A percentile compares a stretch with the other conserved stretches of the same genome.
phyloP scores from a whole-genome alignment of 2,113 vertebrate genomes.

The Platichthys flesus region DNA sequence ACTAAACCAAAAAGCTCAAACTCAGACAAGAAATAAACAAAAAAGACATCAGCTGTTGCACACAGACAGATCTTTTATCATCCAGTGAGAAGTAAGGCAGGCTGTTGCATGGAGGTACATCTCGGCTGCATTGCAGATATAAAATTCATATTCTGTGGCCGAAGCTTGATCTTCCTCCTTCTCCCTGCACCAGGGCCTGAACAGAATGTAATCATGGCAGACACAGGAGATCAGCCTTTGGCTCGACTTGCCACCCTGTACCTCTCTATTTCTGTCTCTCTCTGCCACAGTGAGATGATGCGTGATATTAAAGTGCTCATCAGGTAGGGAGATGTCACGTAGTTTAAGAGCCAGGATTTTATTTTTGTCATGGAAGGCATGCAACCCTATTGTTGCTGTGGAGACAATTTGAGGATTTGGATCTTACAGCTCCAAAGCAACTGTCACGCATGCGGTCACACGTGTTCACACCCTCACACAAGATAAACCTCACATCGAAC shows the following conservation, averaged over 20 bases:
- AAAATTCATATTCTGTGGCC: constrained; percentile 81
- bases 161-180: constrained; percentile 69
- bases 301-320: background rate
- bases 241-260: constrained; percentile 29
- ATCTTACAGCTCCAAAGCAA: background rate
- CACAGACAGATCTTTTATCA: constrained; percentile 26
- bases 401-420: constrained; percentile 8
- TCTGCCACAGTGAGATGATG: constrained; percentile 15
- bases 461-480: background rate
- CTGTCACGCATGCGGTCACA: background rate
- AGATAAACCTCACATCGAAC: background rate
- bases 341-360: background rate
- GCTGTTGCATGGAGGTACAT: constrained; percentile 53
- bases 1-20: background rate
- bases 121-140: constrained; percentile 81
- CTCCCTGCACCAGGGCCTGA: constrained; percentile 74
- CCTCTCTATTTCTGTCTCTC: constrained; percentile 5
- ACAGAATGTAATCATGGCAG: constrained; percentile 73
- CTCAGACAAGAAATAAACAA: background rate
- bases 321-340: constrained; percentile 7
- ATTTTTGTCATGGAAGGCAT: constrained; percentile 1
- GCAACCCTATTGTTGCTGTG: constrained; percentile 13
- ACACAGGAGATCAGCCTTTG: constrained; percentile 38
- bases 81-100: constrained; percentile 18
- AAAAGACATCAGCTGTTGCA: background rate